Base-by-base conservation (phyloP, 2,113 vertebrate genomes). In the Ancistrus triradiatus region DNA sequence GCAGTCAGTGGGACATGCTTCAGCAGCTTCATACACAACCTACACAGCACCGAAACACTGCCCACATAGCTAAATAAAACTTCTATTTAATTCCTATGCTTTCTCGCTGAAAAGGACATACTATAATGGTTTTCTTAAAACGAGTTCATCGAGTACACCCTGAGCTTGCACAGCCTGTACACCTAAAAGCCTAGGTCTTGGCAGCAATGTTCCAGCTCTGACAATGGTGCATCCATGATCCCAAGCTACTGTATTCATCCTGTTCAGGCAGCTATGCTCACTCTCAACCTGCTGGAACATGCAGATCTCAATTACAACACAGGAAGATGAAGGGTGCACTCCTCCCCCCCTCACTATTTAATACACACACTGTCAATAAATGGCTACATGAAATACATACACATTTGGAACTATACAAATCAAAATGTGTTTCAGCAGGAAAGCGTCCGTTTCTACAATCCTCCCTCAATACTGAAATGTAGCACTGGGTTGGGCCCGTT, bases 271-370 rank as follows among this genome's bases (percentile, higher is more conserved):
- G 28, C 38, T 63, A 17, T 10, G 27, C 59, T 64, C 43, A 48
- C 64, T 73, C 50, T 59, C 40, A 53, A 46, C 60, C 53, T 73
- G 65, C 65, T 59, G 52, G 46, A 56, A 72, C 63, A 72, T 43
- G 64, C 58, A 55, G 44, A 17, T 55, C 55, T 27, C 55, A 49
- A 47, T 42, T 44, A 33, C 14, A 59, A 17, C 14, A 10, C 49
- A 22, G 47, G 37, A n/a, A 44, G 25, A 52, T 14, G 35, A 35
- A 57, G 22, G 6, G 5, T n/a, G n/a, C n/a, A n/a, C n/a, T n/a
- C n/a, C 3, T 15, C 21, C 37, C 24, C 44, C 21, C 9, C n/a
- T 46, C 9, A 6, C 15, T 10, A 24, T 15, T 59, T 24, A 15
- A 63, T 6, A 6, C 35, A 43, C 1, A 7, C 17, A n/a, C 9